Conservation (phyloP, 2,113 vertebrate species). For the Turnix velox region DNA sequence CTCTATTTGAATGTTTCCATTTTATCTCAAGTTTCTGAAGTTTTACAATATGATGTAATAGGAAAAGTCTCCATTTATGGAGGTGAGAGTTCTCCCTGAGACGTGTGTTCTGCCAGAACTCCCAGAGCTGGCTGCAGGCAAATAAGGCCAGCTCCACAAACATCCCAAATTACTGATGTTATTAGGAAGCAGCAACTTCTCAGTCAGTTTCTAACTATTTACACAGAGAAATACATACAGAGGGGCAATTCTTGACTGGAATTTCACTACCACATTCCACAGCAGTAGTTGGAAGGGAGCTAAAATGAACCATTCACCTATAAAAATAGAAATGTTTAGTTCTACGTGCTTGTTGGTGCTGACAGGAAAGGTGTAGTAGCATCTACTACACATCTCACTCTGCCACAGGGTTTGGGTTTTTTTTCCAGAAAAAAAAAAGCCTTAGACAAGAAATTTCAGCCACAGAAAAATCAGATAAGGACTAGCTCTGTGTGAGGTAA, state of each 20-base stretch:
- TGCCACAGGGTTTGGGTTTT: neutral
- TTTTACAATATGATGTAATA: constrained; percentile 10
- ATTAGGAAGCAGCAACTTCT: neutral
- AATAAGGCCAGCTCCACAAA: neutral
- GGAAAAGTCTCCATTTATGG: constrained; percentile 8
- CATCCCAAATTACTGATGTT: neutral
- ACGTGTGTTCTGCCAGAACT: constrained; percentile 6
- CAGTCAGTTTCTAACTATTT: neutral
- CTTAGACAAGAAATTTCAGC: neutral
- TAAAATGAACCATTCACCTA: neutral
- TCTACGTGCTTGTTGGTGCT: neutral
- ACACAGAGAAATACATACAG: neutral
- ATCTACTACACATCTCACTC: neutral
- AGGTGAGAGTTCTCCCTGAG: neutral
- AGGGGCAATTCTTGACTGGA: neutral
- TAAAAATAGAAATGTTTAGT: neutral
- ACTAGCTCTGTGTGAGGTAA: neutral
- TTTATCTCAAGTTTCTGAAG: constrained; percentile 24
- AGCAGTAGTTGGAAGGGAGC: neutral
- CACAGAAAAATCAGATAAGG: neutral
- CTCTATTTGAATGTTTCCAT: neutral
- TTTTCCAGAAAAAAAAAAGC: neutral
- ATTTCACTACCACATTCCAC: neutral
- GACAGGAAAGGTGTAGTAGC: neutral
- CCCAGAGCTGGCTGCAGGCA: neutral